Evolutionary conservation across 2,113 vertebrate genomes (phyloP), one percentile per base, ranked within the genome.

Genomic region (Hypocryptadius cinnamomeus): DNA sequence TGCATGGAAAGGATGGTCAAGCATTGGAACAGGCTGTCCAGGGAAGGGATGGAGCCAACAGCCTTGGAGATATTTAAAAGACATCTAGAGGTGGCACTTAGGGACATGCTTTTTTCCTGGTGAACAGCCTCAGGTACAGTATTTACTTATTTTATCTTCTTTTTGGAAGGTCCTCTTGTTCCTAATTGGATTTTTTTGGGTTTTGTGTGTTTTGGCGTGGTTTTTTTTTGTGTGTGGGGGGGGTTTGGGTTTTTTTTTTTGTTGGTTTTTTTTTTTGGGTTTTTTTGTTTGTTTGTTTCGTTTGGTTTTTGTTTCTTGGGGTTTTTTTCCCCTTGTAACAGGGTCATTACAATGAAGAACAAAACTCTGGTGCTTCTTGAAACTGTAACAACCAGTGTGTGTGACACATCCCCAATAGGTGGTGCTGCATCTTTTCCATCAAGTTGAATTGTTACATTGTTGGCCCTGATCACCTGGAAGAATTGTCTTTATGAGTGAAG

Each of bases 371-470:
- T 63, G 22, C 8, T 59, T 17, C 24, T 85, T 40, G 11, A 9
- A 86, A 30, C 35, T 33, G 24, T 31, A 42, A 50, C 25, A 69
- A 33, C 27, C 20, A 19, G 25, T 17, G 8, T 18, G 13, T 25
- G 11, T 54, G 42, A 42, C 51, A 63, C 30, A 54, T 77, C 85
- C 82, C 95, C 96, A 90, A 37, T 87, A 96, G 93, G 85, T 95
- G 96, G 96, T 96, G 96, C 94, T 96, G 92, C 77, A 83, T 80
- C 79, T 70, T 94, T 83, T 80, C 42, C 23, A 11, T 45, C 57
- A 21, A 15, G n/a, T 54, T 79, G 39, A 91, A 27, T 50, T 77
- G 37, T 53, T 45, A 23, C 9, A 15, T 31, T 74, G 33, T 37
- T 92, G 40, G 37, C 16, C 14, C 20, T 40, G 37, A 47, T 73